Evolutionary conservation across 2,888 invertebrate genomes (phyloP), one percentile per base, ranked within the genome.

Genomic region (Ophonus ardosiacus): DNA sequence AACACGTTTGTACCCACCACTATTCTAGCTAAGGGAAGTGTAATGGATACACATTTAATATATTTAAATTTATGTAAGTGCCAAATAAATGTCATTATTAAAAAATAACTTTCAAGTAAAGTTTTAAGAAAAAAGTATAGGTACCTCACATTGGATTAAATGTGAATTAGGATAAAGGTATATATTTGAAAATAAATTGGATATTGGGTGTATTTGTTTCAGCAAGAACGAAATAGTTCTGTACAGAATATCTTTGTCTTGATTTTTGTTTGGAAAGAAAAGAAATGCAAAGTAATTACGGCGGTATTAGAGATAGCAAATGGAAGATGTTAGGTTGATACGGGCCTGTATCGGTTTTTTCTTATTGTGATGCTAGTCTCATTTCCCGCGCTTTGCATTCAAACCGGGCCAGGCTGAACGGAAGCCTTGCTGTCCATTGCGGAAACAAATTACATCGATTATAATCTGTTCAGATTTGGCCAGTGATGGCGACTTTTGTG

Each of bases 361-460:
- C 84, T 84, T 84, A 84, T 84, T 84, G 78, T 65, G 78, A 84
- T 84, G 63, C 84, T 24, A 78, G 84, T 84, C 65, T 65, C 84
- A 84, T 84, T 84, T 84, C 57, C 38, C 68, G 51, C 59, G 51
- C 65, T 84, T 65, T 43, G 76, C 78, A 84, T 84, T 63, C 84
- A 84, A 84, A 84, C 38, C 8, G 21, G 59, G 24, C 65, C 10
- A 17, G 15, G 38, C 40, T 17, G n/a, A 40, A 63, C 65, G 71
- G 68, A 24, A 56, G 18, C 21, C 31, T 31, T 7, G 61, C 84
- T 84, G 78, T 78, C 76, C 84, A 78, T 78, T 84, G 63, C 63
- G 63, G 84, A 78, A 84, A 84, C 84, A 84, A 84, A 84, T 84
- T 84, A 84, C 78, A 84, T 76, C 78, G 84, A 84, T 84, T 84